Percentiles rank a stretch among this genome's conserved stretches.
phyloP scores from a whole-genome alignment of 2,113 vertebrate species.

The Lontra canadensis region DNA sequence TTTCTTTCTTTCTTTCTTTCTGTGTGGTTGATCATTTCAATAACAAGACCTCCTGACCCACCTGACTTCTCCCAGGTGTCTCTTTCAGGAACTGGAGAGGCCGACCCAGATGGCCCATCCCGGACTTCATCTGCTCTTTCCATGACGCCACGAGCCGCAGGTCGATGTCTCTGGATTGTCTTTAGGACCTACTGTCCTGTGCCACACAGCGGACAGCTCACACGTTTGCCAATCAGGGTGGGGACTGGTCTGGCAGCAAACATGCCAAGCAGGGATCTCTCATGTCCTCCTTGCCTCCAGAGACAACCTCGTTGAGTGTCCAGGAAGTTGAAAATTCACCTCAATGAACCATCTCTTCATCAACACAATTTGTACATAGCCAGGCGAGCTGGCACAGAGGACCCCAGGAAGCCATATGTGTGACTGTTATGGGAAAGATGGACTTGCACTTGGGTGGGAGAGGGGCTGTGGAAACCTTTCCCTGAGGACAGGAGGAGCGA shows the following conservation, averaged over 20 bases:
- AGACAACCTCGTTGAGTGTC: fast-evolving
- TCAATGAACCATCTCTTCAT: background rate
- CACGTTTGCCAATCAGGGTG: fast-evolving
- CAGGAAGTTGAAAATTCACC: background rate
- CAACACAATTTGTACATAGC: background rate
- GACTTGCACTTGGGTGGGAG: fast-evolving
- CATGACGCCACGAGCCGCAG: background rate
- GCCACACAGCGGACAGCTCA: background rate
- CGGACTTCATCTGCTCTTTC: no score
- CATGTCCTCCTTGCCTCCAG: background rate
- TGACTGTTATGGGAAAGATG: background rate
- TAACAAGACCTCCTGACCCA: no score
- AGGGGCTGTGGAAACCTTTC: background rate
- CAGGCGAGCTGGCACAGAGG: background rate
- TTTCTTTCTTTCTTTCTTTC: background rate
- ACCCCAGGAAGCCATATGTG: background rate
- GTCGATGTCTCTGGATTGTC: background rate
- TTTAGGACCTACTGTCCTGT: fast-evolving
- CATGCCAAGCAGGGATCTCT: background rate
- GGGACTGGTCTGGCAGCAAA: background rate
- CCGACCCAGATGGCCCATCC: fast-evolving
- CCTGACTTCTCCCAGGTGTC: background rate
- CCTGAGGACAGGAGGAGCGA: background rate
- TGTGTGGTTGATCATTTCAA: background rate
- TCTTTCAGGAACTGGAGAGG: background rate